Conservation (phyloP, 2,113 vertebrate genomes). For the Cyanistes caeruleus region DNA sequence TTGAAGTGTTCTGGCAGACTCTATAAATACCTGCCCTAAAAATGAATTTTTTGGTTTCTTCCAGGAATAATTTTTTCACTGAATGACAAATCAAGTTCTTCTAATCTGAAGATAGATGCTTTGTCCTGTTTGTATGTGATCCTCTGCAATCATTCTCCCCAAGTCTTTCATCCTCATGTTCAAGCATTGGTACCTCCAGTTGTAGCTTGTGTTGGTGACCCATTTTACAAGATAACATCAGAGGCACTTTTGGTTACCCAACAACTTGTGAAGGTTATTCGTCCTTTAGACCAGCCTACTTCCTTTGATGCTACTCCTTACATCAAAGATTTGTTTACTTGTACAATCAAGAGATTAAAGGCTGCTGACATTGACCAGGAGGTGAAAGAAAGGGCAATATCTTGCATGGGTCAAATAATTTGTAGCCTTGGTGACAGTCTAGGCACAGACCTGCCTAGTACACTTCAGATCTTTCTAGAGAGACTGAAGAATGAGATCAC, state of each 20-base stretch:
- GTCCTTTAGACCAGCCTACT: constrained; percentile 90
- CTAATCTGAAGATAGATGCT: constrained; percentile 97
- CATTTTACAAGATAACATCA: constrained; percentile 98
- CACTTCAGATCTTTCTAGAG: constrained; percentile 95
- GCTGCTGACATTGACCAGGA: constrained; percentile 99
- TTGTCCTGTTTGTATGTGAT: constrained; percentile 95
- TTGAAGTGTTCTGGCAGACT: background rate
- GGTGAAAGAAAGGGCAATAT: constrained; percentile 97
- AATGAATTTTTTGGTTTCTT: constrained; percentile 25
- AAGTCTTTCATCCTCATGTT: constrained; percentile 96
- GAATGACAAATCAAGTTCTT: constrained; percentile 98
- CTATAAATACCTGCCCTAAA: constrained; percentile 1
- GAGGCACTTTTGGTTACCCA: constrained; percentile 97
- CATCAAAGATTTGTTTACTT: constrained; percentile 94
- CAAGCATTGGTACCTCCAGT: constrained; percentile 94
- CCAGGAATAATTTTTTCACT: constrained; percentile 97
- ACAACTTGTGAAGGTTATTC: constrained; percentile 96
- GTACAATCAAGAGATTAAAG: constrained; percentile 94
- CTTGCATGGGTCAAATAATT: constrained; percentile 98
- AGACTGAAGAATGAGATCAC: constrained; percentile 98
- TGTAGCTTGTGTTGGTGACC: constrained; percentile 96
- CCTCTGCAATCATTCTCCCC: constrained; percentile 94
- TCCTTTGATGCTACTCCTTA: constrained; percentile 94
- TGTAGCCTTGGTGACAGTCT: constrained; percentile 96
- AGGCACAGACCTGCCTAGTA: constrained; percentile 90